phyloP scores from a whole-genome alignment of 2,888 invertebrate genomes.

The Melinaea marsaeus region DNA sequence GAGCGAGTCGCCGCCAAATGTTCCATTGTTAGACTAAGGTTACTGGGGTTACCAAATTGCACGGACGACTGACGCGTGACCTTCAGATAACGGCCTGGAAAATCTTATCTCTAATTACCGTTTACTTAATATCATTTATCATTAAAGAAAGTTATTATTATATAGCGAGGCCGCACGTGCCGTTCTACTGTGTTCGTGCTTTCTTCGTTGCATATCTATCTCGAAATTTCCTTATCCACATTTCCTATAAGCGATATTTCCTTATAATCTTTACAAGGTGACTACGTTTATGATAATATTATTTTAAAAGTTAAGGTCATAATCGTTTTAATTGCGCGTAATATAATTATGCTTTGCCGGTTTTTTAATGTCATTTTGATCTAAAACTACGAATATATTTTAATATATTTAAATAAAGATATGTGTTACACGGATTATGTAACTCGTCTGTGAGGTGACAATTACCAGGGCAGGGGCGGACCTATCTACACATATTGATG shows the following conservation, averaged over 20 bases:
- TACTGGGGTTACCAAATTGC: neutral
- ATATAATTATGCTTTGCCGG: neutral
- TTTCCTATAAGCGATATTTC: constrained; percentile 33
- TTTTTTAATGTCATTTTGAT: neutral
- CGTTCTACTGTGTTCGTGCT: constrained; percentile 53
- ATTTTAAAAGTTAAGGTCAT: constrained; percentile 34
- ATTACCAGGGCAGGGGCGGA: constrained; percentile 37
- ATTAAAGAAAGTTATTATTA: constrained; percentile 13
- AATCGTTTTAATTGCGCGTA: constrained; percentile 17
- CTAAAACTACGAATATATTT: too few relatives aligned
- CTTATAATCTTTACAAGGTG: constrained; percentile 33
- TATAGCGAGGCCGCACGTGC: constrained; percentile 58
- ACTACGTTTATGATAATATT: constrained; percentile 28
- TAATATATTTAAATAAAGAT: constrained; percentile 14
- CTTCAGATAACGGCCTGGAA: neutral
- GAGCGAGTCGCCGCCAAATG: constrained; percentile 4
- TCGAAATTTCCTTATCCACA: constrained; percentile 33
- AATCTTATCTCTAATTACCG: constrained; percentile 2
- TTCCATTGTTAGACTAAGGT: neutral
- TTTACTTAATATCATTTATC: constrained; percentile 21
- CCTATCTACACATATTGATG: constrained; percentile 16
- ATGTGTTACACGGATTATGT: constrained; percentile 28
- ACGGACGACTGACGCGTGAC: neutral
- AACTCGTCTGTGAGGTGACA: constrained; percentile 28
- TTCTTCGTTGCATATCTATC: constrained; percentile 38